Evolutionary conservation across 2,797 vertebrate genomes (phyloP).

Genomic region (Macroramphosus scolopax): DNA sequence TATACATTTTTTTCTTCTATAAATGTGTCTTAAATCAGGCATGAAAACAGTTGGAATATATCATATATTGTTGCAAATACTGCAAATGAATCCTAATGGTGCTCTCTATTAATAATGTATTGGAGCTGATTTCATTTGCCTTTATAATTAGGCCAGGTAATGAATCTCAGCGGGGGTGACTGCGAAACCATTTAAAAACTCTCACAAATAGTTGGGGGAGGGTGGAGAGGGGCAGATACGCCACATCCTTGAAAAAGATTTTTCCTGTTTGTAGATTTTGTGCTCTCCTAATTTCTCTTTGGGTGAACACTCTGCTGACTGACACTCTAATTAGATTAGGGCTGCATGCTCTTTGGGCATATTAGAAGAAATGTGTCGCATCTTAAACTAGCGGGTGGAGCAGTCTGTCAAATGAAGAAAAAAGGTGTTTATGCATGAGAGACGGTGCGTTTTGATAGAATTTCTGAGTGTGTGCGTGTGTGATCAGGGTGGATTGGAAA

Average conservation of each 20-base stretch:
- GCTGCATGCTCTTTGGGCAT: constrained; percentile 77
- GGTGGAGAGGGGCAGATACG: constrained; percentile 42
- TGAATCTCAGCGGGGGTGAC: constrained; percentile 81
- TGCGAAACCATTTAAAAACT: constrained; percentile 66
- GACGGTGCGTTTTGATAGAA: constrained; percentile 38
- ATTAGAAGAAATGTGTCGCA: constrained; percentile 71
- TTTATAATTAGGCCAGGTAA: constrained; percentile 89
- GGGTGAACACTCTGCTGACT: constrained; percentile 75
- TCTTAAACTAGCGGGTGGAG: constrained; percentile 72
- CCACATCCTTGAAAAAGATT: constrained; percentile 54
- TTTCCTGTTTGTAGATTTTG: constrained; percentile 69
- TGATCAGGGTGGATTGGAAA: constrained; percentile 5
- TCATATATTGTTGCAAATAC: constrained; percentile 78
- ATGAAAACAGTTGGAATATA: constrained; percentile 77
- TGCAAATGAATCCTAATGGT: constrained; percentile 78
- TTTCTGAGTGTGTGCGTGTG: constrained; percentile 15
- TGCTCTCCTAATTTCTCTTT: constrained; percentile 71
- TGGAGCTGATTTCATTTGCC: constrained; percentile 89
- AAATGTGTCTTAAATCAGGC: constrained; percentile 72
- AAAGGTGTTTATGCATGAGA: constrained; percentile 63
- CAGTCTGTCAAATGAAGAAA: constrained; percentile 61
- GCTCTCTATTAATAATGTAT: constrained; percentile 81
- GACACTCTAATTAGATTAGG: constrained; percentile 83
- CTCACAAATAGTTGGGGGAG: constrained; percentile 35
- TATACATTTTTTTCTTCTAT: constrained; percentile 54